Evolutionary conservation across 2,797 vertebrate species (phyloP).

Genomic region (Protonibea diacanthus): DNA sequence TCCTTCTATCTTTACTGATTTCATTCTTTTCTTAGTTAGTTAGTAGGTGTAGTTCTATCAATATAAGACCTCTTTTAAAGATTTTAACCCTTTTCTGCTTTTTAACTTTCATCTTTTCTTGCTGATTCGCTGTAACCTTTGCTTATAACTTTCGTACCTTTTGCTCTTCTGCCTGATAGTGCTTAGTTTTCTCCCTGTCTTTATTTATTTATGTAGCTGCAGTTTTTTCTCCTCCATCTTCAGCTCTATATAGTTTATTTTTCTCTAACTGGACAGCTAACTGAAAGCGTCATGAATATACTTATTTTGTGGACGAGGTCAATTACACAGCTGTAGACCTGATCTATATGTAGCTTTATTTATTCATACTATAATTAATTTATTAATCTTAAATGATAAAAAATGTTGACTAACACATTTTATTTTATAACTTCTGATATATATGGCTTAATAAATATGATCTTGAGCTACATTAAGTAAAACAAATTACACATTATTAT

Average conservation of each 20-base stretch:
- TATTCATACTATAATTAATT: too few species aligned
- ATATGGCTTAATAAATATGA: not conserved
- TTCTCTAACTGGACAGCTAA: not conserved
- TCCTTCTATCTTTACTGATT: not conserved
- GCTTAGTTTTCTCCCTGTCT: not conserved
- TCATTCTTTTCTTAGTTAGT: not conserved
- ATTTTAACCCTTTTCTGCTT: not conserved
- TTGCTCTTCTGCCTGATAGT: not conserved
- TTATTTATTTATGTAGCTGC: not conserved
- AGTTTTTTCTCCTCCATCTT: not conserved
- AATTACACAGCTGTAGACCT: not conserved
- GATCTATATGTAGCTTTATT: not conserved
- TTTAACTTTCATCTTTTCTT: conserved; percentile 13
- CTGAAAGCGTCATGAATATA: not conserved
- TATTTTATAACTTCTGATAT: not conserved
- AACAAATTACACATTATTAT: not conserved
- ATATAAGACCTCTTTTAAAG: not conserved
- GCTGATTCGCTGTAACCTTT: conserved; percentile 2
- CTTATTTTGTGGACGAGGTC: not conserved
- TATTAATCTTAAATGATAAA: not conserved
- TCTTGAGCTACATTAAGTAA: not conserved
- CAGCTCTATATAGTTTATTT: not conserved
- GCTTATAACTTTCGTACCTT: not conserved
- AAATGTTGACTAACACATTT: not conserved
- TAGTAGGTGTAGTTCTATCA: not conserved